Evolutionary conservation across 2,113 vertebrate species (phyloP).

Genomic region (Accipiter cooperii): DNA sequence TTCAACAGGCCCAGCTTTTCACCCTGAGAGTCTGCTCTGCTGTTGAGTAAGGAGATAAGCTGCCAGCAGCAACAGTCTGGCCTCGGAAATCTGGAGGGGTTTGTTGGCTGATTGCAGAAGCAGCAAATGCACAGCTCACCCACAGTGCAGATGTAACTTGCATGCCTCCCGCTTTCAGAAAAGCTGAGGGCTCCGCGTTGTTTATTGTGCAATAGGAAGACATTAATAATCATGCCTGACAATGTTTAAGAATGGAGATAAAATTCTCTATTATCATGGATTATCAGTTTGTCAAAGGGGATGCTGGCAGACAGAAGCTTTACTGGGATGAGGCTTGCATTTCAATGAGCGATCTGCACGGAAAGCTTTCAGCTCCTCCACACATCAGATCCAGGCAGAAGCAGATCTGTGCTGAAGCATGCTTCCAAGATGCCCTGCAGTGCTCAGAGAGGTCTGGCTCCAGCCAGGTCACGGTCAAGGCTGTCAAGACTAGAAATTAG

Average conservation of each 20-base stretch:
- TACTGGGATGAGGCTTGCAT: conserved; percentile 44
- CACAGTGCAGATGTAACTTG: not conserved
- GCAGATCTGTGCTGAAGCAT: not conserved
- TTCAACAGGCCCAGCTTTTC: conserved; percentile 41
- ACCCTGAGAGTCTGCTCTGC: not conserved
- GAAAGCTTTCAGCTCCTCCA: not conserved
- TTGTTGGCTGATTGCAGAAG: conserved; percentile 31
- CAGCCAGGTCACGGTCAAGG: not conserved
- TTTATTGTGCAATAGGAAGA: conserved; percentile 28
- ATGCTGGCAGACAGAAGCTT: conserved; percentile 41
- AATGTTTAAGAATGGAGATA: conserved; percentile 40
- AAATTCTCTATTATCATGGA: conserved; percentile 41
- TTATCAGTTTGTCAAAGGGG: conserved; percentile 51
- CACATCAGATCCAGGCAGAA: not conserved
- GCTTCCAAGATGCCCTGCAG: not conserved
- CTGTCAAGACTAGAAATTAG: not conserved
- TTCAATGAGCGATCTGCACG: conserved; percentile 32
- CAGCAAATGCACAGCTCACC: not conserved
- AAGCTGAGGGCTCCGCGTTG: not conserved
- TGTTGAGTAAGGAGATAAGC: conserved; percentile 13
- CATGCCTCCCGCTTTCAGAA: not conserved
- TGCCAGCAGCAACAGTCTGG: conserved; percentile 26
- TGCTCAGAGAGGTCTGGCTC: not conserved
- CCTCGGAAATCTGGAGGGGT: not conserved
- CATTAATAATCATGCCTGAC: conserved; percentile 19